Evolutionary conservation across 2,797 vertebrate species (phyloP).

Genomic region (Manis crassicaudata): DNA sequence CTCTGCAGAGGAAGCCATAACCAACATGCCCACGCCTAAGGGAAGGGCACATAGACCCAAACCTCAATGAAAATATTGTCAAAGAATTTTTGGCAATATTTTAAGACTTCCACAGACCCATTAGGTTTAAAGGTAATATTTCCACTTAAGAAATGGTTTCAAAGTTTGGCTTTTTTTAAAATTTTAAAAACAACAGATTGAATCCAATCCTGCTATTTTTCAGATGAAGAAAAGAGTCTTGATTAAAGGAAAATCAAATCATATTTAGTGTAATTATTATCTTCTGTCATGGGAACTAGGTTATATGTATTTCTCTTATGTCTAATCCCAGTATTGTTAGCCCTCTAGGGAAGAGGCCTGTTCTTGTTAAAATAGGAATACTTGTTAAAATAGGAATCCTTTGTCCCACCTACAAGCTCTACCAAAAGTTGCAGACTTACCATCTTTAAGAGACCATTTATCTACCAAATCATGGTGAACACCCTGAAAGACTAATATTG

Average conservation of each 20-base stretch:
- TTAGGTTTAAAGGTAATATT: neutral
- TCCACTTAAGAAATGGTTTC: neutral
- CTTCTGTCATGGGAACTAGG: neutral
- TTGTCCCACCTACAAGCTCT: neutral
- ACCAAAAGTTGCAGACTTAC: neutral
- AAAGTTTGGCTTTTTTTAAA: neutral
- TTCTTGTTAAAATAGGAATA: neutral
- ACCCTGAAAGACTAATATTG: neutral
- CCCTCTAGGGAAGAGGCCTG: neutral
- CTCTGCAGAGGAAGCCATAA: neutral
- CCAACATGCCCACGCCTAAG: neutral
- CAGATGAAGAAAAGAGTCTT: neutral
- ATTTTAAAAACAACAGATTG: neutral
- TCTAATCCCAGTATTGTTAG: neutral
- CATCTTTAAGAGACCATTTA: neutral
- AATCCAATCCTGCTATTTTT: neutral
- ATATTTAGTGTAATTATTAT: neutral
- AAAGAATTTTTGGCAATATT: neutral
- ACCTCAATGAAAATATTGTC: neutral
- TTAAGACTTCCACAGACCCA: neutral
- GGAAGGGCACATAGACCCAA: neutral
- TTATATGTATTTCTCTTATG: neutral
- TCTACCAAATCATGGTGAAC: neutral
- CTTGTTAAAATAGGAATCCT: neutral
- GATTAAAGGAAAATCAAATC: neutral